Evolutionary conservation across 2,113 vertebrate species (phyloP), one percentile per base, ranked within the genome.

Genomic region (Apteryx owenii): DNA sequence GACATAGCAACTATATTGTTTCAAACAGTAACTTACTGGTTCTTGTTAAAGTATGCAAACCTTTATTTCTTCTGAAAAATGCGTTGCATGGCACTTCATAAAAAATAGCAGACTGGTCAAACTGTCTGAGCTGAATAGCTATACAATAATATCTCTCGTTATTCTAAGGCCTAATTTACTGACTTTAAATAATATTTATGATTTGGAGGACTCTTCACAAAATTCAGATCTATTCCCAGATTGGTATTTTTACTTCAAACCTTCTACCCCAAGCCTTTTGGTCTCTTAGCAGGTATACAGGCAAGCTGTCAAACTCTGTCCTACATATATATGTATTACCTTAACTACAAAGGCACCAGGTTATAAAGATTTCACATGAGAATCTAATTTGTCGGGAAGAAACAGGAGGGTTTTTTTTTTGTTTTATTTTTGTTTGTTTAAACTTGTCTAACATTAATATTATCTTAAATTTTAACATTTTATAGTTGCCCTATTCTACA

Each of bases 391-490:
- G 5, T 7, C 40, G 3, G 26, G 14, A 20, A 77, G 14, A 88
- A 89, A 58, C 2, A 50, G 2, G 5, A 71, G 19, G 26, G 12
- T 31, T 42, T 3, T 68, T 68, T 18, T 17, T 61, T 51, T 38
- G 36, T 38, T 38, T 38, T 38, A 7, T 38, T 38, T 38, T 38
- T 38, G 36, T 38, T 38, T 38, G 36, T 38, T 23, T 20, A n/a
- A 80, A 50, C 10, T 68, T 1, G 0, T 4, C 29, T 3, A 1
- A 50, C 10, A 46, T 26, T 6, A 38, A 68, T 31, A 5, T 25
- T 51, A 36, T 6, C 48, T 64, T 16, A 46, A 44, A 23, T 29
- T 58, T 26, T 60, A 54, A 6, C 22, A 70, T 20, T 33, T 48
- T 33, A 33, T n/a, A 58, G 10, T 13, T 10, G 42, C 14, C 50